A percentile compares a stretch with the other conserved stretches of the same genome.
Evolutionary conservation across 2,113 vertebrate genomes (phyloP).

Genomic region (Motacilla tschutschensis): DNA sequence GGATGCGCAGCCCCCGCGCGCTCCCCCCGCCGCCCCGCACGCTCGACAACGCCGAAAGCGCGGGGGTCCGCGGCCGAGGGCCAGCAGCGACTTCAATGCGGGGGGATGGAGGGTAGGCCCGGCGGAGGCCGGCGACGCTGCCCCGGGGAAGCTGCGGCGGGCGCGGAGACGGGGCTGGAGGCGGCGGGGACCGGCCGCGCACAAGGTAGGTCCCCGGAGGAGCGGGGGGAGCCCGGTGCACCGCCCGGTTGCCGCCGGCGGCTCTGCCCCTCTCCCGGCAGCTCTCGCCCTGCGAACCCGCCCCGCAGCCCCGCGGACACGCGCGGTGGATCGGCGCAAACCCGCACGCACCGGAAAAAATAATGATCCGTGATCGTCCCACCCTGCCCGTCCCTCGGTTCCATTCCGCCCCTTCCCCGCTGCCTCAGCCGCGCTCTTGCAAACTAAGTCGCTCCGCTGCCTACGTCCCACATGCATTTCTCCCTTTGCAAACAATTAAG

Average conservation of each 20-base stretch:
- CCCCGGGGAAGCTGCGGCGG: background rate
- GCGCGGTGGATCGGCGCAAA: conserved; percentile 39
- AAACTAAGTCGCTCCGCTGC: conserved; percentile 17
- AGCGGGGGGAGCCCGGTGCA: background rate
- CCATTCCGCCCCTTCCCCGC: conserved; percentile 50
- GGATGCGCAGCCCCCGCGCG: conserved; percentile 1
- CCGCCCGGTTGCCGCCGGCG: conserved; percentile 10
- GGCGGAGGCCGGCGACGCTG: conserved; percentile 21
- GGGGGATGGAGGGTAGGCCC: conserved; percentile 8
- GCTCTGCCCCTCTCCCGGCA: background rate
- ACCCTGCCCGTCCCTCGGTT: conserved; percentile 63
- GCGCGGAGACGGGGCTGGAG: background rate
- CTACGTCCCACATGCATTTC: conserved; percentile 30
- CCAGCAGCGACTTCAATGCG: background rate
- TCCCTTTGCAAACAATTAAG: conserved; percentile 41
- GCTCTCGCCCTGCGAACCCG: conserved; percentile 40
- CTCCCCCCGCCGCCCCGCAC: conserved; percentile 16
- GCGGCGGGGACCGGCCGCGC: background rate
- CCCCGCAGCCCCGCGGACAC: conserved; percentile 36
- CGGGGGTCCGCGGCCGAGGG: background rate
- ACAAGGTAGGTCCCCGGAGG: conserved; percentile 18
- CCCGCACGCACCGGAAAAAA: conserved; percentile 12
- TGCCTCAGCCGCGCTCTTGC: background rate
- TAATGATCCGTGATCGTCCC: conserved; percentile 2
- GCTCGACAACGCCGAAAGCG: background rate